phyloP scores from a whole-genome alignment of 2,113 vertebrate species.

The Varanus komodoensis region DNA sequence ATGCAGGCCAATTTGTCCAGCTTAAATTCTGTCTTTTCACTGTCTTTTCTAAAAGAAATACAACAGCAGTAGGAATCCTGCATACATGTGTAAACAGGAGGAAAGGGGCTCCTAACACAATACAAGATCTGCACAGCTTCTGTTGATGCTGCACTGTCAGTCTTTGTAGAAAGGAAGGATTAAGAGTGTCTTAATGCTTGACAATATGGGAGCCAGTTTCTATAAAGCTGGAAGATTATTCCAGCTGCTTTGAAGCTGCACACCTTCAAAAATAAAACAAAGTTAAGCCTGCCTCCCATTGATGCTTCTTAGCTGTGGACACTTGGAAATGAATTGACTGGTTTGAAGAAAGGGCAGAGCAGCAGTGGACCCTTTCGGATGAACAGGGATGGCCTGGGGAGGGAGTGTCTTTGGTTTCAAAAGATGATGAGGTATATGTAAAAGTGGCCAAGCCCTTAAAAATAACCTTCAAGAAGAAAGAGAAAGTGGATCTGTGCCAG shows the following conservation, averaged over 20 bases:
- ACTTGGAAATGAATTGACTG: not conserved
- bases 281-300: slow-evolving; percentile 29
- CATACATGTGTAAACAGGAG: fast-evolving
- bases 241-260: slow-evolving; percentile 55
- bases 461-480: slow-evolving; percentile 31
- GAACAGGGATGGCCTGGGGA: slow-evolving; percentile 11
- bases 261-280: slow-evolving; percentile 37
- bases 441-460: slow-evolving; percentile 37
- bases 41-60: not conserved
- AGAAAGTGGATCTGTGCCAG: not conserved
- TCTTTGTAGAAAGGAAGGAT: slow-evolving; percentile 47
- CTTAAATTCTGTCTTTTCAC: not conserved
- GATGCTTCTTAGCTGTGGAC: slow-evolving; percentile 9
- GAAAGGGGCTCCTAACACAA: not conserved
- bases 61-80: not conserved
- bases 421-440: slow-evolving; percentile 10
- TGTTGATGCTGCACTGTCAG: slow-evolving; percentile 41
- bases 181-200: slow-evolving; percentile 39
- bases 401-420: not conserved
- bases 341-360: slow-evolving; percentile 55
- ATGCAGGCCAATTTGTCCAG: not conserved
- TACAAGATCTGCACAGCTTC: slow-evolving; percentile 8
- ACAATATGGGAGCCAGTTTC: slow-evolving; percentile 17
- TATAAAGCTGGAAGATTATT: slow-evolving; percentile 49
- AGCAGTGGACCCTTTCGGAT: slow-evolving; percentile 9